Base-by-base conservation (phyloP, 2,797 vertebrate species). In the Crax fasciolata region DNA sequence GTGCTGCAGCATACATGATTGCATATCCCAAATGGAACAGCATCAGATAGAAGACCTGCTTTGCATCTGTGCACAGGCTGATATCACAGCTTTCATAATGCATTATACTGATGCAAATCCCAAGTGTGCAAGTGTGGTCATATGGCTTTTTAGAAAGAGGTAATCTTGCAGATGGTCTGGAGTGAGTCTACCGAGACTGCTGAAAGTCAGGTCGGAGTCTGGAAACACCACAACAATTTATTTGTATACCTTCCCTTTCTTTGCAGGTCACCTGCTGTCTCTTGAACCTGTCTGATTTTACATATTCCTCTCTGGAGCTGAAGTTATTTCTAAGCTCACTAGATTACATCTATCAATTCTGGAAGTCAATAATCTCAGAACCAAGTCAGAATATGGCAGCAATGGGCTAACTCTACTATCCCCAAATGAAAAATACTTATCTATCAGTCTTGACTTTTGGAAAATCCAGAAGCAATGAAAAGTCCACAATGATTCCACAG, bases 101-200 rank as follows among this genome's bases (percentile, higher is more conserved):
- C 44, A 24, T 80, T 92, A 68, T 35, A 32, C n/a, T 62, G 35
- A 71, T 74, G 55, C 48, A 61, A 72, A 65, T 89, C 83, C 20
- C 72, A 74, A 17, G 19, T 80, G 41, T 67, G 46, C 32, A 87
- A 73, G 81, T 62, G 35, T 75, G 39, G 18, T 87, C 74, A 65
- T 63, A 71, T 39, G 78, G 48, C 61, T 82, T 90, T 90, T 84
- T 68, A 88, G 52, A 89, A 96, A 72, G n/a, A 93, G 91, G 7
- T 85, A 25, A 73, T 85, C 38, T 70, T 48, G 51, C 52, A 89
- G 27, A 74, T 72, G 72, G 32, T 28, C 41, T 96, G 57, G 28
- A 89, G 92, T 83, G 38, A 54, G 58, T 70, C 83, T 86, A 1
- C 20, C 90, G 70, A 74, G 74, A 66, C 39, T 73, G 55, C 52